A percentile compares a stretch with the other conserved stretches of the same genome.
Evolutionary conservation across 1,140 invertebrate species (phyloP).

Genomic region (Glossosoma conforme): DNA sequence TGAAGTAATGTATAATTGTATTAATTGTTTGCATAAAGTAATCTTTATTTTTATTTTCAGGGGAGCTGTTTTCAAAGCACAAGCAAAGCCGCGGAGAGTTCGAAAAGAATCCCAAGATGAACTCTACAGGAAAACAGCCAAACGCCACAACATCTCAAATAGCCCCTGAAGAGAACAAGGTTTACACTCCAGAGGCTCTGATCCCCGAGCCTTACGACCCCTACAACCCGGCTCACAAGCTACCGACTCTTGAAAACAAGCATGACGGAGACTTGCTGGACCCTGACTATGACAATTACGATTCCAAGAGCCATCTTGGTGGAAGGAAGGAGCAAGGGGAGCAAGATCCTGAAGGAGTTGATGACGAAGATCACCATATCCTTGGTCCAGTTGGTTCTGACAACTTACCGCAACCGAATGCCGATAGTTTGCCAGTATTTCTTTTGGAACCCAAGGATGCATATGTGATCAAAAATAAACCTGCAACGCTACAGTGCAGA

Average conservation of each 20-base stretch:
- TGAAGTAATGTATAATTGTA: too few relatives aligned
- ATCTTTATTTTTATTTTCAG: too few relatives aligned
- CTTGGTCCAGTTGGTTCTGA: slow-evolving; percentile 41
- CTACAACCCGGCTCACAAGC: slow-evolving; percentile 26
- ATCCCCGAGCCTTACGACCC: slow-evolving; percentile 25
- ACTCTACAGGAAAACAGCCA: too few relatives aligned
- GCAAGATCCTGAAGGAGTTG: slow-evolving; percentile 5
- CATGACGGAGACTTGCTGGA: slow-evolving; percentile 14
- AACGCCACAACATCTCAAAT: too few relatives aligned
- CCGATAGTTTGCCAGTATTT: slow-evolving; percentile 69
- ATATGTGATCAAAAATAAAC: slow-evolving; percentile 81
- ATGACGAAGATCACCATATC: slow-evolving; percentile 20
- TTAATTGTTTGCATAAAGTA: too few relatives aligned
- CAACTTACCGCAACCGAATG: slow-evolving; percentile 49
- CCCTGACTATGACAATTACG: slow-evolving; percentile 28
- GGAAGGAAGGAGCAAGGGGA: not conserved
- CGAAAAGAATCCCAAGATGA: too few relatives aligned
- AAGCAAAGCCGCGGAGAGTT: too few relatives aligned
- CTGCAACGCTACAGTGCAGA: slow-evolving; percentile 72
- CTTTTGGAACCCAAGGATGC: slow-evolving; percentile 73
- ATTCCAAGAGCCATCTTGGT: slow-evolving; percentile 1
- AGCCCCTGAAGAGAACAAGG: slow-evolving; percentile 3
- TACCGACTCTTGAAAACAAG: slow-evolving; percentile 9
- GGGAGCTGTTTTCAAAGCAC: too few relatives aligned
- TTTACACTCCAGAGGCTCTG: slow-evolving; percentile 9